Evolutionary conservation across 35 echinoderm and acorn worm species (phyloP), one percentile per base, ranked within the genome.

Genomic region (Strongylocentrotus purpuratus): DNA sequence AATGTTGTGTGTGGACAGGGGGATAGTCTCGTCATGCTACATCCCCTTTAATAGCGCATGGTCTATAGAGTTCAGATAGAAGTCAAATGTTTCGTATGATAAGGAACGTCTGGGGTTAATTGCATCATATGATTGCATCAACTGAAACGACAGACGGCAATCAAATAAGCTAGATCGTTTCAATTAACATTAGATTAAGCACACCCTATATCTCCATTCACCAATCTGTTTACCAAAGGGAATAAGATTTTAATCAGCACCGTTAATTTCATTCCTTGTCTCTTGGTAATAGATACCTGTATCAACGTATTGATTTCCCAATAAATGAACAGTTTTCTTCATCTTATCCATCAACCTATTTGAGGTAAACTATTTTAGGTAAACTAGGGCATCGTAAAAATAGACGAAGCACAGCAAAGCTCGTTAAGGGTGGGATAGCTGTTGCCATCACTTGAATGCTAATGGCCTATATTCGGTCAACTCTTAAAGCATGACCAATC

Each of bases 111-210:
- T 78, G 65, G 65, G 10, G 65, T 78, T 78, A 78, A 78, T 78
- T n/a, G 22, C 65, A 78, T 78, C 65, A 78, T n/a, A n/a, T n/a
- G n/a, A n/a, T n/a, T n/a, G n/a, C 65, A 78, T 78, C 65, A 78
- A 78, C 65, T 28, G 25, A 7, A 22, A 78, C 20, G 7, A 22
- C 28, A 78, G 65, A 78, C 25, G 65, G 20, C 65, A 78, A n/a
- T 4, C 25, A 28, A 78, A 78, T 78, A 22, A 78, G 65, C 65
- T 78, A 78, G 65, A 78, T 78, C 65, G n/a, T 78, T 78, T 78
- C 20, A 78, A 78, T 78, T 78, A 78, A 78, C 65, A 78, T 78
- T 78, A 28, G 65, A 78, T n/a, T 2, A 70, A 20, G 61, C 61
- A 25, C 6, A 28, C 25, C 61, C 61, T 25, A 70, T 50, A 50